phyloP scores from a whole-genome alignment of 64 coral and sea anemone genomes.

The Pocillopora verrucosa region DNA sequence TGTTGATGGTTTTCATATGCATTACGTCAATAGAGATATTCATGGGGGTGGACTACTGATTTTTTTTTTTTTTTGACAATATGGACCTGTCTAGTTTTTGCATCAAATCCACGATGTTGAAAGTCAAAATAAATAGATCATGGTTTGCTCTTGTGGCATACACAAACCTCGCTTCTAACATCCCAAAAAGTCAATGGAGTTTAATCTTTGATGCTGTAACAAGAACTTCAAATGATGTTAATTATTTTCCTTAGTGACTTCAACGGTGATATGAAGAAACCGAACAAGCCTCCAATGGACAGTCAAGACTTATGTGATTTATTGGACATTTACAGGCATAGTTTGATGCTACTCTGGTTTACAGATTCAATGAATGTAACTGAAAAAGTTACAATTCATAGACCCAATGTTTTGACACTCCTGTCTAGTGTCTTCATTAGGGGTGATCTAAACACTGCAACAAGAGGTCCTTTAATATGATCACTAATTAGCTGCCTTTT shows the following conservation, averaged over 20 bases:
- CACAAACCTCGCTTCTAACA: conserved; percentile 39
- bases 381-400: too few relatives aligned
- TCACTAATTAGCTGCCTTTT: too few relatives aligned
- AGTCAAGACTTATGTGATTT: conserved; percentile 58
- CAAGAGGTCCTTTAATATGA: too few relatives aligned
- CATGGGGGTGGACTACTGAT: conserved; percentile 53
- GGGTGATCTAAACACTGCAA: too few relatives aligned
- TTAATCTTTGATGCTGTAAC: conserved; percentile 40
- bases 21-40: conserved; percentile 52
- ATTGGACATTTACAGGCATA: conserved; percentile 49
- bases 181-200: conserved; percentile 56
- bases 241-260: conserved; percentile 62
- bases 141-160: conserved; percentile 45
- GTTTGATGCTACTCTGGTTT: too few relatives aligned
- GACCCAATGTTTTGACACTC: too few relatives aligned
- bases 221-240: conserved; percentile 47
- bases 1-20: conserved; percentile 55
- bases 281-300: conserved; percentile 59
- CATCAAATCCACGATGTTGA: conserved; percentile 38
- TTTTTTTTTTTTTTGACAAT: too few relatives aligned
- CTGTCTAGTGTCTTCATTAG: too few relatives aligned
- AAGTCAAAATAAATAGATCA: conserved; percentile 61
- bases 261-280: conserved; percentile 58
- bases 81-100: conserved; percentile 38
- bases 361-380: too few relatives aligned